Evolutionary conservation across 1,140 invertebrate genomes (phyloP).

Genomic region (Brachionus rotundiformis): DNA sequence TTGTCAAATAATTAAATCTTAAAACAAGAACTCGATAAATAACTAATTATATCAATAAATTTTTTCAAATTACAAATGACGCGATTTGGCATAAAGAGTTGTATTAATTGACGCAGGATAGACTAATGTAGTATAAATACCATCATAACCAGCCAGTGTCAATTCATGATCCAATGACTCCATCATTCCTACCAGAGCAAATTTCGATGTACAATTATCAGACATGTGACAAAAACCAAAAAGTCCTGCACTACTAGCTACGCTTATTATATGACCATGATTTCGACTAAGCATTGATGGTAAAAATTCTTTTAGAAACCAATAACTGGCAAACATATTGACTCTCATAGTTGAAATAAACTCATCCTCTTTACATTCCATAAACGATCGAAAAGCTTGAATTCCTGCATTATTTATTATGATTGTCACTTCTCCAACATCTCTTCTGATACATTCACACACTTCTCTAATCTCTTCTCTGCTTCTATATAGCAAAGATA

Average conservation of each 20-base stretch:
- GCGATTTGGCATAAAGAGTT: slow-evolving; percentile 43
- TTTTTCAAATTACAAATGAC: slow-evolving; percentile 45
- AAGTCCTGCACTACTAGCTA: slow-evolving; percentile 86
- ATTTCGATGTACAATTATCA: slow-evolving; percentile 51
- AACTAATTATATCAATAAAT: too few relatives aligned
- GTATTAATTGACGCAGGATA: slow-evolving; percentile 49
- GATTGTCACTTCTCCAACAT: slow-evolving; percentile 48
- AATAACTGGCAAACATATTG: slow-evolving; percentile 45
- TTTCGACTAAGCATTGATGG: slow-evolving; percentile 78
- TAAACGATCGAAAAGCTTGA: slow-evolving; percentile 21
- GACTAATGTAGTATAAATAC: slow-evolving; percentile 40
- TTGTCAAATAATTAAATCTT: slow-evolving; percentile 40
- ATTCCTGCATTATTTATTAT: slow-evolving; percentile 51
- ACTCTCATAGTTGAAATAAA: slow-evolving; percentile 33
- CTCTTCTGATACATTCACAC: slow-evolving; percentile 34
- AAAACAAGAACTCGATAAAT: not conserved
- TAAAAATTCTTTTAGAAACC: slow-evolving; percentile 72
- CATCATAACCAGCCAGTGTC: slow-evolving; percentile 48
- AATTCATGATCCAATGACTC: slow-evolving; percentile 48
- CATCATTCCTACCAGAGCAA: slow-evolving; percentile 46
- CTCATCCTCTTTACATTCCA: slow-evolving; percentile 50
- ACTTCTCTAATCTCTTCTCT: slow-evolving; percentile 49
- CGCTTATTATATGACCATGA: slow-evolving; percentile 88
- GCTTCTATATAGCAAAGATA: not conserved
- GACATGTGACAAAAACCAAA: slow-evolving; percentile 55